Evolutionary conservation across 1,140 invertebrate genomes (phyloP).

Genomic region (Pseudobourletiella spinata): DNA sequence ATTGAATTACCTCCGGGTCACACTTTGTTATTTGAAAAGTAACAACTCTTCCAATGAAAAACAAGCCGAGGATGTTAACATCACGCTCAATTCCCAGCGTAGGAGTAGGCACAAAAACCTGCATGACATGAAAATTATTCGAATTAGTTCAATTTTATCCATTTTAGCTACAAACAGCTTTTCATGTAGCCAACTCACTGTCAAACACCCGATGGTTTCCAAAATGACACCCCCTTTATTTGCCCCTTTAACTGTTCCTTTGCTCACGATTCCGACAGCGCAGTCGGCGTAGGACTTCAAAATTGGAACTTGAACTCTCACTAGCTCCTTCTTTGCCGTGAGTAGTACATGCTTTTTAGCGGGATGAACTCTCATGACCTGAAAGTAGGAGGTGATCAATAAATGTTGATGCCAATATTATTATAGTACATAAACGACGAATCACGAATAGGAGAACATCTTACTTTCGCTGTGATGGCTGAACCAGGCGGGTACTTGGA

Average conservation of each 20-base stretch:
- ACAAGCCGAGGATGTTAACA: slow-evolving; percentile 35
- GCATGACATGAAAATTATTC: neutral
- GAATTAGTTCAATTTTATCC: neutral
- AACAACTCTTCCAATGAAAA: slow-evolving; percentile 37
- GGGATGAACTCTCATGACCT: slow-evolving; percentile 14
- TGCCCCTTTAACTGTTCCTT: slow-evolving; percentile 22
- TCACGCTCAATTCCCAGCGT: neutral
- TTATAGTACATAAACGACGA: neutral
- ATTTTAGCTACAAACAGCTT: neutral
- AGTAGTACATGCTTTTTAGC: slow-evolving; percentile 15
- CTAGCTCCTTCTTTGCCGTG: slow-evolving; percentile 29
- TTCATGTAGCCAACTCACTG: slow-evolving; percentile 9
- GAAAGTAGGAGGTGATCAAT: no score
- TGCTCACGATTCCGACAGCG: slow-evolving; percentile 9
- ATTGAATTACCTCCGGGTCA: slow-evolving; percentile 16
- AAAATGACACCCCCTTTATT: slow-evolving; percentile 27
- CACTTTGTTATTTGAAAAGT: slow-evolving; percentile 43
- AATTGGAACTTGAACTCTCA: slow-evolving; percentile 19
- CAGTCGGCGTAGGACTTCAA: slow-evolving; percentile 15
- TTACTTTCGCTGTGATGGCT: slow-evolving; percentile 44
- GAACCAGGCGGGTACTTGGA: slow-evolving; percentile 51
- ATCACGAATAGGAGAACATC: neutral
- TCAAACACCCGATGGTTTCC: slow-evolving; percentile 21
- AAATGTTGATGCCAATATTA: no score
- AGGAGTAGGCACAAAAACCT: neutral